A percentile compares a stretch with the other conserved stretches of the same genome.
phyloP scores from a whole-genome alignment of 2,797 vertebrate genomes.

The Phataginus tricuspis region DNA sequence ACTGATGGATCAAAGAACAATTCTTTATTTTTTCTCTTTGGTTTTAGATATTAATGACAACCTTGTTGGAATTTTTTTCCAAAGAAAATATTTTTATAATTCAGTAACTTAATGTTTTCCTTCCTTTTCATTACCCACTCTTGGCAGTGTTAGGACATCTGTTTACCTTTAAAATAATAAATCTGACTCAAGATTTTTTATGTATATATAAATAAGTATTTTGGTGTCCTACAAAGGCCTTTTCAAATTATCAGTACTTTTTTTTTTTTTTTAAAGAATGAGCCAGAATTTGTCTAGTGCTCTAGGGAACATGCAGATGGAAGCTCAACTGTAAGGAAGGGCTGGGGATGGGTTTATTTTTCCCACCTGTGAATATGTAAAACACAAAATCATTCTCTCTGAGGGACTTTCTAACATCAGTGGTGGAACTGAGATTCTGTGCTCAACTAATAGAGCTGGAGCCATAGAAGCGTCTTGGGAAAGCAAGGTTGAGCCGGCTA shows the following conservation, averaged over 20 bases:
- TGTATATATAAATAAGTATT: conserved; percentile 80
- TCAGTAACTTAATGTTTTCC: conserved; percentile 81
- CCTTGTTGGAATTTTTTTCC: conserved; percentile 81
- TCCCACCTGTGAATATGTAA: conserved; percentile 80
- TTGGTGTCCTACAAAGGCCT: conserved; percentile 81
- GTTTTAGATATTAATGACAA: conserved; percentile 86
- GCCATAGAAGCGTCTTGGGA: conserved; percentile 76
- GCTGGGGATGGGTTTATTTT: conserved; percentile 53
- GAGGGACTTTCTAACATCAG: conserved; percentile 78
- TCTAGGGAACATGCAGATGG: conserved; percentile 58
- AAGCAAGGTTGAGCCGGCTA: conserved; percentile 82
- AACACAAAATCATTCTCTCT: conserved; percentile 71
- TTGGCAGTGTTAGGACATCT: conserved; percentile 78
- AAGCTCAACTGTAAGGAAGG: conserved; percentile 49
- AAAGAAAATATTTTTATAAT: conserved; percentile 88
- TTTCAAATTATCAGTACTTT: conserved; percentile 76
- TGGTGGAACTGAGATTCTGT: conserved; percentile 79
- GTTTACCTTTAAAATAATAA: conserved; percentile 81
- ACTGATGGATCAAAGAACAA: conserved; percentile 83
- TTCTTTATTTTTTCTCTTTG: conserved; percentile 83
- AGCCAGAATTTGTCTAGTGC: conserved; percentile 80
- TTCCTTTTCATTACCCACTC: conserved; percentile 74
- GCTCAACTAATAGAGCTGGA: conserved; percentile 77
- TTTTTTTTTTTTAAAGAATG: conserved; percentile 78
- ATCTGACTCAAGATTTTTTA: conserved; percentile 86